Base-by-base conservation (phyloP, 37 sponge, comb jelly and placozoan genomes). In the Agelas oroides region DNA sequence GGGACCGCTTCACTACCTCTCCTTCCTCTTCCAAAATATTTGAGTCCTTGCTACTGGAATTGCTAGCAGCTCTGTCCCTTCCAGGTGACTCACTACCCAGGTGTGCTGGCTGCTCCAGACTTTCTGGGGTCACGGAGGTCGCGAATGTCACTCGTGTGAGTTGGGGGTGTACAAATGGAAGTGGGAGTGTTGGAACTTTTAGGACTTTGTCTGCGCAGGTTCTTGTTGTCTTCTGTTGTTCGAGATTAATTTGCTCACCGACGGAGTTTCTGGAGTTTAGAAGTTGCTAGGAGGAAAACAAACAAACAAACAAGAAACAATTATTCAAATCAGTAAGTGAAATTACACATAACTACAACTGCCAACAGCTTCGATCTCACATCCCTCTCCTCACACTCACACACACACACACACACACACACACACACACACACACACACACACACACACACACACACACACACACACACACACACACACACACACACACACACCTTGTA, bases 121-220 rank as follows among this genome's bases (percentile, higher is more conserved):
- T 30, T 34, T 67, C 32, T 34, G 2, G 33, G 33, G 33, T 30
- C 19, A 67, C 37, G 5, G 76, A 82, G 16, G 82, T 89, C 32
- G 46, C 53, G 53, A 89, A 84, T 11, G 63, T 78, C 23, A 78
- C 84, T 53, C 71, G 38, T 20, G 84, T 83, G 27, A 59, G 32
- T 32, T 59, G 78, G 53, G 78, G 8, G 0, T 62, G 20, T 8
- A 89, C 52, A 67, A 89, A 78, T 31, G 89, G 89, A 59, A 89
- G 63, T 28, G 89, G 89, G 35, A 88, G 54, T 27, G 37, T 31
- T 53, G 89, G 84, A 33, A 89, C 38, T 36, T 46, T 24, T 25
- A 2, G 28, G 53, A 82, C 40, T 17, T 36, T 39, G 14, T 71
- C 73, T 0, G 27, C 54, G 21, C 18, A 32, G 27, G 78, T 62